These are phyloP conservation scores for Hypselothyrea guttata DNA, from an alignment of 2,888 invertebrate genomes.

Conservation along the genomic window DNA sequence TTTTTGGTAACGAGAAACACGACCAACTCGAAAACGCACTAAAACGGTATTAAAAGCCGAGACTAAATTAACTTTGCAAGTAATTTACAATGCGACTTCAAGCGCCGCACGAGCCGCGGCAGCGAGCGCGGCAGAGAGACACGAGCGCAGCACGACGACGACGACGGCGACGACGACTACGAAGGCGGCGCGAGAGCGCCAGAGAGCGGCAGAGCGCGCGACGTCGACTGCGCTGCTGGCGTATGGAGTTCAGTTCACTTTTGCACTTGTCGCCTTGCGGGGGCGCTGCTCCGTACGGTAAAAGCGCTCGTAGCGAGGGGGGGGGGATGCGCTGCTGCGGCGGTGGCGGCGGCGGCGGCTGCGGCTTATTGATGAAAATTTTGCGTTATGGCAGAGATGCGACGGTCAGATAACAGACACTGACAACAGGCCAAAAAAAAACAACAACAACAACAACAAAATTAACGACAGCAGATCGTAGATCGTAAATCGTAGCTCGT, in stretches of 20 bases:
- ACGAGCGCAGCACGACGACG: conserved; percentile 25
- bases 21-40: conserved; percentile 81
- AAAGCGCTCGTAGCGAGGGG: conserved; percentile 8
- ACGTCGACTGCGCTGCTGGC: conserved; percentile 1
- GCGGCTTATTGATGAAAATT: conserved; percentile 26
- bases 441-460: too few relatives aligned
- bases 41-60: conserved; percentile 81
- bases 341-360: background rate
- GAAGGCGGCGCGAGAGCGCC: conserved; percentile 21
- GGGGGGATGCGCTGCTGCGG: conserved; percentile 9
- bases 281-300: conserved; percentile 27
- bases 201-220: conserved; percentile 8
- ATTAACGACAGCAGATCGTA: conserved; percentile 53
- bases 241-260: conserved; percentile 71
- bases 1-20: conserved; percentile 69
- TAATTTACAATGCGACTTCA: conserved; percentile 69
- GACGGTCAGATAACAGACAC: conserved; percentile 53
- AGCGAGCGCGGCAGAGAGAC: conserved; percentile 33
- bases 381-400: conserved; percentile 41
- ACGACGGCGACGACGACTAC: conserved; percentile 12
- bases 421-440: conserved; percentile 37
- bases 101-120: conserved; percentile 43
- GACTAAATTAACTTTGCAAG: conserved; percentile 79
- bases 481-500: conserved; percentile 23
- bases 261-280: conserved; percentile 58